Evolutionary conservation across 2,797 vertebrate species (phyloP).

Genomic region (Rachycentron canadum): DNA sequence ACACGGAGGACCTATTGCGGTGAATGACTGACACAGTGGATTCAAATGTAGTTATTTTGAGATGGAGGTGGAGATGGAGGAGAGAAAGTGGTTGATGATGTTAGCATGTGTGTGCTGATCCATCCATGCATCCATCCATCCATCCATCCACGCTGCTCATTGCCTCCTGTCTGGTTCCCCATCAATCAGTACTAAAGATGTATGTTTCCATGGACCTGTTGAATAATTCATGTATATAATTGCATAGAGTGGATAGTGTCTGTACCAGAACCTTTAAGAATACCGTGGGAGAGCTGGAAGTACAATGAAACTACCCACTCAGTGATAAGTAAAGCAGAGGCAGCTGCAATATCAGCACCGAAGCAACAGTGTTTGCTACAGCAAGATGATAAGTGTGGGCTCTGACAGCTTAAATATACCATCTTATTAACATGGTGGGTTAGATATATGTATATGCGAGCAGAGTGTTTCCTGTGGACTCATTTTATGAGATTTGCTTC

Average conservation of each 20-base stretch:
- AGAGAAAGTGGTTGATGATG: not conserved
- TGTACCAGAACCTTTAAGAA: not conserved
- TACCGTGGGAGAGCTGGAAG: not conserved
- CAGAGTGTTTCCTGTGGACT: not conserved
- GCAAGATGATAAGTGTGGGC: not conserved
- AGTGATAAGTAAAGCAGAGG: too few relatives aligned
- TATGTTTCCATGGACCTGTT: not conserved
- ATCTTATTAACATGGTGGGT: not conserved
- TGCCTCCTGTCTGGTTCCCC: conserved; percentile 2
- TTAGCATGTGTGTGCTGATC: conserved; percentile 17
- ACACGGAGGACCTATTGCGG: not conserved
- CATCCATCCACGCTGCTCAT: conserved; percentile 6
- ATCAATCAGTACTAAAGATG: not conserved
- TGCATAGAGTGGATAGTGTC: not conserved
- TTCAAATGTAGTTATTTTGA: conserved; percentile 52
- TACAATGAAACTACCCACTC: not conserved
- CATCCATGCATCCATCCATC: too few relatives aligned
- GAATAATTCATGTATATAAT: not conserved
- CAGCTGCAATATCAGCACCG: too few relatives aligned
- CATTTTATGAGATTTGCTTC: too few relatives aligned
- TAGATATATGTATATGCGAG: not conserved
- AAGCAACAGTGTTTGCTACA: not conserved
- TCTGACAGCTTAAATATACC: not conserved
- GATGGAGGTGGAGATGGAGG: conserved; percentile 2
- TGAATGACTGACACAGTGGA: not conserved